Evolutionary conservation across 2,113 vertebrate species (phyloP).

Genomic region (Podarcis raffonei): DNA sequence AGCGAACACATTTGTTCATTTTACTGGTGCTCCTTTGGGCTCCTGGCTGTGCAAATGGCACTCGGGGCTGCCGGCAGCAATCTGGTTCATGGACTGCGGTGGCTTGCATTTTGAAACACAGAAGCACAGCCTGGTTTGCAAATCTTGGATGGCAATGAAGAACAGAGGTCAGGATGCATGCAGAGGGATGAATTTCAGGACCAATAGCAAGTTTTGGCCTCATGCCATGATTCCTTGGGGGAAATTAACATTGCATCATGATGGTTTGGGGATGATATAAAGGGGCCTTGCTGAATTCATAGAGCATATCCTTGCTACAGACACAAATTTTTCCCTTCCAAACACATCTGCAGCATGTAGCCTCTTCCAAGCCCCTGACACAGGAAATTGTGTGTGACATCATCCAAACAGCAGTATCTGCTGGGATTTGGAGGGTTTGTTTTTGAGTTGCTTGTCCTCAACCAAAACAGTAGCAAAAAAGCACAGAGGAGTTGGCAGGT

Average conservation of each 20-base stretch:
- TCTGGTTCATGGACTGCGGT: not conserved
- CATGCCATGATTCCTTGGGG: not conserved
- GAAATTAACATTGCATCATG: not conserved
- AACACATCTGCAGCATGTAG: not conserved
- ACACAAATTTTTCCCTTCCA: not conserved
- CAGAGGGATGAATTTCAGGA: not conserved
- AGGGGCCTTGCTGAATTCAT: not conserved
- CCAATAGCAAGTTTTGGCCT: too few relatives aligned
- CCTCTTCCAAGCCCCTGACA: not conserved
- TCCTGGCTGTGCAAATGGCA: not conserved
- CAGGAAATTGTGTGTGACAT: not conserved
- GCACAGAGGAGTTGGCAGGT: too few relatives aligned
- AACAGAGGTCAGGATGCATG: not conserved
- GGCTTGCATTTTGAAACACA: not conserved
- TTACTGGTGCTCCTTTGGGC: not conserved
- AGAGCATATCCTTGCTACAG: not conserved
- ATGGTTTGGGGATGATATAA: not conserved
- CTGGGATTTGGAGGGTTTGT: not conserved
- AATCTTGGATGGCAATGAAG: not conserved
- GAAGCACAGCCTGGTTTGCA: not conserved
- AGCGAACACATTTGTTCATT: not conserved
- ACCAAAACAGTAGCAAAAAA: not conserved
- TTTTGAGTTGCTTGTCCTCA: not conserved
- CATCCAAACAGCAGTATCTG: not conserved
- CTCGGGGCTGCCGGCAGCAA: not conserved